phyloP scores from a whole-genome alignment of 2,113 vertebrate genomes.

The Centropus bengalensis region DNA sequence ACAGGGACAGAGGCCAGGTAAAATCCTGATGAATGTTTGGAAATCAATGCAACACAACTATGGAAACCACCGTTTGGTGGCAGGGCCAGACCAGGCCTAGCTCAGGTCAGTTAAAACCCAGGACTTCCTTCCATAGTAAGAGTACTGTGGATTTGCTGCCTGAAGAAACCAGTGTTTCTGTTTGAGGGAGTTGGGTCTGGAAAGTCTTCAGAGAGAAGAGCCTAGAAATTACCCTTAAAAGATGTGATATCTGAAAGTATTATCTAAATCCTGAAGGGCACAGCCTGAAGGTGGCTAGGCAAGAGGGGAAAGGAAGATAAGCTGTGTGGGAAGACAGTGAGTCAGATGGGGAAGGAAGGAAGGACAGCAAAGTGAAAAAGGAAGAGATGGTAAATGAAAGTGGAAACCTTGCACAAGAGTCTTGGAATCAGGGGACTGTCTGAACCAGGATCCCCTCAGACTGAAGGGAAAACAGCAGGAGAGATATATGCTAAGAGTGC shows the following conservation, averaged over 20 bases:
- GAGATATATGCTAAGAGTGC: too few species aligned
- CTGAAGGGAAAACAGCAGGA: too few species aligned
- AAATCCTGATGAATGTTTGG: background rate
- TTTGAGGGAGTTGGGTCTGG: background rate
- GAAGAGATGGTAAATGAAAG: background rate
- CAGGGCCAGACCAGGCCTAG: background rate
- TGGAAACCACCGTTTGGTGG: background rate
- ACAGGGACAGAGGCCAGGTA: fast-evolving
- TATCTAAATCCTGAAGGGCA: background rate
- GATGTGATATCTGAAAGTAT: background rate
- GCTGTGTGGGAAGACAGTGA: fast-evolving
- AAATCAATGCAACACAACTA: background rate
- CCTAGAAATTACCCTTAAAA: background rate
- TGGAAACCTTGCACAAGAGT: too few species aligned
- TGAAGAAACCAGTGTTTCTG: background rate
- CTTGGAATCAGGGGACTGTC: too few species aligned
- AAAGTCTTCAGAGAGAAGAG: background rate
- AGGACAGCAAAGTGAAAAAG: background rate
- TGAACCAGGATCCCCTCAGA: too few species aligned
- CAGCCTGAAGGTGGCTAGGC: background rate
- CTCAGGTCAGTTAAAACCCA: background rate
- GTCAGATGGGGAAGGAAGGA: background rate
- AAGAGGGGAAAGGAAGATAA: background rate
- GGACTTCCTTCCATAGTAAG: fast-evolving
- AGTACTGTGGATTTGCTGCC: background rate